phyloP scores from a whole-genome alignment of 1,140 invertebrate species.

The Anastrepha ludens region DNA sequence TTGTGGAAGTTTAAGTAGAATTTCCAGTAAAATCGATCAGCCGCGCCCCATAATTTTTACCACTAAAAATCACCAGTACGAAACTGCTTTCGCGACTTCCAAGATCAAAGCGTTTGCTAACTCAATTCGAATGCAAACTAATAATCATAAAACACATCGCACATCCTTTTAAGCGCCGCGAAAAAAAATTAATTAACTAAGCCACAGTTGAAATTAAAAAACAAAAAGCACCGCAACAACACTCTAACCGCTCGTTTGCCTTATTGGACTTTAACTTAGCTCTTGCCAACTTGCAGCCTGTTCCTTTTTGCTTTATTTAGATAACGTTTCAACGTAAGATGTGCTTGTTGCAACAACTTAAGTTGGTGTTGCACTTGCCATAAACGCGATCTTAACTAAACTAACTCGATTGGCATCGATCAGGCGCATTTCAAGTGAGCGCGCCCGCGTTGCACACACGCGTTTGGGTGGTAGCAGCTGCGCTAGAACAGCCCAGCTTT shows the following conservation, averaged over 20 bases:
- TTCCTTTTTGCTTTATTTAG: neutral
- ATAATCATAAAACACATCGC: too few relatives aligned
- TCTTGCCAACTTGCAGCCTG: neutral
- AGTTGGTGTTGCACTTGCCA: conserved; percentile 64
- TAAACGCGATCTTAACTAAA: conserved; percentile 73
- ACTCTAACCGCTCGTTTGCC: neutral
- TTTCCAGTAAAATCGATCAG: too few relatives aligned
- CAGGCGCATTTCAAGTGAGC: conserved; percentile 67
- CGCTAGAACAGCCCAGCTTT: neutral
- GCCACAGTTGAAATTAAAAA: neutral
- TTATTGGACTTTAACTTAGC: neutral
- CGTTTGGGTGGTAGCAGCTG: neutral
- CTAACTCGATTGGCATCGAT: conserved; percentile 71
- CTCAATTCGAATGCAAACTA: too few relatives aligned
- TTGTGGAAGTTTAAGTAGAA: too few relatives aligned
- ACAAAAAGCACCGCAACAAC: neutral
- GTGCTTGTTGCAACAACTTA: conserved; percentile 4
- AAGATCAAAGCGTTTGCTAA: neutral
- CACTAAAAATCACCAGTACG: neutral
- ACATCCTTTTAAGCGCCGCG: neutral
- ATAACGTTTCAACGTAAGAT: neutral
- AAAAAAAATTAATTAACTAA: neutral
- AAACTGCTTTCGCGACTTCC: neutral
- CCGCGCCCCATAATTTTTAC: neutral
- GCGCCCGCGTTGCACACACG: conserved; percentile 4